Evolutionary conservation across 2,797 vertebrate species (phyloP).

Genomic region (Muscicapa striata): DNA sequence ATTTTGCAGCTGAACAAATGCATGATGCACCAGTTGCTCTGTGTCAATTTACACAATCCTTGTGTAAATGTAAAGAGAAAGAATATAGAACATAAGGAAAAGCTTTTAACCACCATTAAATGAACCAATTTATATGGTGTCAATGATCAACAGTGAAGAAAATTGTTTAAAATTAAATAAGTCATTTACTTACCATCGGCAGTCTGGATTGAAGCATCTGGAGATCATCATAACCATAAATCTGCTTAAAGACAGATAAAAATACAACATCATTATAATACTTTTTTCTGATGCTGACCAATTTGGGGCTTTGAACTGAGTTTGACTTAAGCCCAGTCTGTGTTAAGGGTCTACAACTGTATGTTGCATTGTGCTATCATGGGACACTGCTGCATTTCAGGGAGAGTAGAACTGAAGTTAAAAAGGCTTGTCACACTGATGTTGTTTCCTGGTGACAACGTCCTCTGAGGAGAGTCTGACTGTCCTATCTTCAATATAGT

Average conservation of each 20-base stretch:
- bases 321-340: not conserved
- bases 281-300: not conserved
- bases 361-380: not conserved
- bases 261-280: not conserved
- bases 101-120: not conserved
- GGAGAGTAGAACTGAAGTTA: not conserved
- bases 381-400: not conserved
- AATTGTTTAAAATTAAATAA: not conserved
- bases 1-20: not conserved
- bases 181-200: not conserved
- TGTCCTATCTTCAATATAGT: not conserved
- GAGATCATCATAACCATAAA: conserved; percentile 95
- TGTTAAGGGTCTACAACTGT: not conserved
- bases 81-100: not conserved
- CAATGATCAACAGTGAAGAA: not conserved
- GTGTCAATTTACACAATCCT: not conserved
- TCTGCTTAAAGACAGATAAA: conserved; percentile 78
- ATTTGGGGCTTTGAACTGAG: not conserved
- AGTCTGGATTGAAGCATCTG: conserved; percentile 73
- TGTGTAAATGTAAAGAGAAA: not conserved
- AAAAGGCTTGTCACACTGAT: not conserved
- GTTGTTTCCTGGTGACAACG: not conserved
- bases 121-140: not conserved
- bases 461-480: not conserved
- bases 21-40: accelerated